Evolutionary conservation across 2,888 invertebrate species (phyloP).

Genomic region (Agrotis clavis): DNA sequence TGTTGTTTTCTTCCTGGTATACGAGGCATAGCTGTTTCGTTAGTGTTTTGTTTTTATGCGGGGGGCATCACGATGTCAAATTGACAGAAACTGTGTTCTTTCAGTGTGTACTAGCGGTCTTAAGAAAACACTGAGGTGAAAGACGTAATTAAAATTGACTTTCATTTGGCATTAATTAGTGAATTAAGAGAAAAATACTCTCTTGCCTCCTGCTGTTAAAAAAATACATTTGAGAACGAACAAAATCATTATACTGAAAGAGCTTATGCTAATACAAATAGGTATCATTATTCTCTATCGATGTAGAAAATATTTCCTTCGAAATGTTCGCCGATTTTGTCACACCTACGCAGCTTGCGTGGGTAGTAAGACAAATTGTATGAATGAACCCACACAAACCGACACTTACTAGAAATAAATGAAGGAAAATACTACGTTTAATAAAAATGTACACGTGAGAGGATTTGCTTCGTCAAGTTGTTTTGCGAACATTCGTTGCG

Average conservation of each 20-base stretch:
- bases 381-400: conserved; percentile 30
- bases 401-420: conserved; percentile 15
- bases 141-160: conserved; percentile 7
- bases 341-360: conserved; percentile 29
- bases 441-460: neutral
- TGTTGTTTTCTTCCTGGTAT: too few species aligned
- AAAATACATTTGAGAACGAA: conserved; percentile 8
- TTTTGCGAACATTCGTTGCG: neutral
- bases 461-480: neutral
- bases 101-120: too few species aligned
- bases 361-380: conserved; percentile 25
- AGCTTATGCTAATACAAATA: neutral
- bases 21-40: too few species aligned
- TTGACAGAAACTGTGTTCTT: too few species aligned
- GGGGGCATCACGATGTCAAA: too few species aligned
- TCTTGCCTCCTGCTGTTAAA: neutral
- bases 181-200: neutral
- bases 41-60: too few species aligned
- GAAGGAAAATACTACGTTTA: conserved; percentile 16
- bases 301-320: neutral
- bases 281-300: neutral
- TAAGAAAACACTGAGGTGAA: neutral
- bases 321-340: conserved; percentile 20
- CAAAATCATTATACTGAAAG: neutral
- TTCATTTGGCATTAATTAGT: neutral